Conservation (phyloP, 1,140 invertebrate genomes). For the Drosophila busckii region DNA sequence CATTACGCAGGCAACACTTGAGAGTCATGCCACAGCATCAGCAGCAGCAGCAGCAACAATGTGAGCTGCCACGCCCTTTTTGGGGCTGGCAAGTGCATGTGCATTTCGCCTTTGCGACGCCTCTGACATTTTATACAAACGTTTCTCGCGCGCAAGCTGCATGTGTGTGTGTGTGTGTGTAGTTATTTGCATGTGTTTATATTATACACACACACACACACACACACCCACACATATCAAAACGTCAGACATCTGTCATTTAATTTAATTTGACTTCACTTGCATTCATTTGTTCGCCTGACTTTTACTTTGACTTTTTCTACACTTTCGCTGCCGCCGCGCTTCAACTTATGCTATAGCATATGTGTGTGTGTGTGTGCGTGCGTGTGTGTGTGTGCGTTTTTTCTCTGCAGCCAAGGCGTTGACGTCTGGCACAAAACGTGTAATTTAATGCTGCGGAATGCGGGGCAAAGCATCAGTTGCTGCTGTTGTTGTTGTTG, state of each 20-base stretch:
- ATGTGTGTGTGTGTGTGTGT: constrained; percentile 11
- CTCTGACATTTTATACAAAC: constrained; percentile 29
- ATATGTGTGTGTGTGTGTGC: constrained; percentile 2
- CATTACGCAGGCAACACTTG: constrained; percentile 74
- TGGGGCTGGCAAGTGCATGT: constrained; percentile 47
- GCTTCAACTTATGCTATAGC: neutral
- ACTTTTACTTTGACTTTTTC: constrained; percentile 3
- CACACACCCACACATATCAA: constrained; percentile 35
- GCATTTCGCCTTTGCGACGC: constrained; percentile 43
- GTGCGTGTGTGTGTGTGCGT: constrained; percentile 5
- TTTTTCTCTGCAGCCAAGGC: constrained; percentile 42
- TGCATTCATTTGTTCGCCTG: constrained; percentile 65
- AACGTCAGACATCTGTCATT: constrained; percentile 77
- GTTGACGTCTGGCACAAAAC: constrained; percentile 59
- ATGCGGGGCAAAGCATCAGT: constrained; percentile 1
- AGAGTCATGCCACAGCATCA: constrained; percentile 50
- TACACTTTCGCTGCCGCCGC: constrained; percentile 6
- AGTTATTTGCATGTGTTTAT: constrained; percentile 52
- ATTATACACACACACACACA: constrained; percentile 23
- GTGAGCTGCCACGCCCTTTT: constrained; percentile 6
- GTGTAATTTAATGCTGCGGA: constrained; percentile 50
- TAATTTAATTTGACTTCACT: constrained; percentile 77
- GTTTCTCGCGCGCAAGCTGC: neutral
- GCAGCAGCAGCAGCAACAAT: constrained; percentile 24
- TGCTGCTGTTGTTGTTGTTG: constrained; percentile 31